Conservation (phyloP, 2,797 vertebrate genomes). For the Phoxinus dragarum region DNA sequence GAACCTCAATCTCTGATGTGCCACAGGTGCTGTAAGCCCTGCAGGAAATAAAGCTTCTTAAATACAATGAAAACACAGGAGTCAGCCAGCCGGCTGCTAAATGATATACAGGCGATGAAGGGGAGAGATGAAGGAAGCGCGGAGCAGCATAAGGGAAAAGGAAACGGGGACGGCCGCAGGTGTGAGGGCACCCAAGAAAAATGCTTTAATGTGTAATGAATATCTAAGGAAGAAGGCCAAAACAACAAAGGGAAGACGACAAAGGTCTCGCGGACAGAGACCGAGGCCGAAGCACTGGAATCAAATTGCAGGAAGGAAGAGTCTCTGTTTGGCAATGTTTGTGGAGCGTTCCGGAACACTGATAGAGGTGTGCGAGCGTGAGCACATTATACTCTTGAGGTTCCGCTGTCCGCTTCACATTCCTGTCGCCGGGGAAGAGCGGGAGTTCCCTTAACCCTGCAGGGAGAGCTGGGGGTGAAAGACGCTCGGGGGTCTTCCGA, state of each 20-base stretch:
- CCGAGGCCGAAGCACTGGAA: conserved; percentile 39
- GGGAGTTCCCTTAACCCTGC: conserved; percentile 51
- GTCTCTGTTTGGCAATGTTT: conserved; percentile 53
- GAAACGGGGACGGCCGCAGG: conserved; percentile 50
- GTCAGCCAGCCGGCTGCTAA: conserved; percentile 25
- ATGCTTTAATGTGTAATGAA: conserved; percentile 48
- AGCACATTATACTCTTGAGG: conserved; percentile 42
- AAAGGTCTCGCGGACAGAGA: conserved; percentile 42
- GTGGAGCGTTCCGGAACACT: conserved; percentile 56
- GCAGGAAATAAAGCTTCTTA: conserved; percentile 41
- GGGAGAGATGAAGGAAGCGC: conserved; percentile 11
- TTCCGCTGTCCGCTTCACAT: conserved; percentile 42
- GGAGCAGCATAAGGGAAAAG: conserved; percentile 12
- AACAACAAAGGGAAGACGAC: conserved; percentile 32
- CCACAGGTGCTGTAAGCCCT: conserved; percentile 43
- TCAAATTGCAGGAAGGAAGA: conserved; percentile 54
- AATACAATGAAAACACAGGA: conserved; percentile 52
- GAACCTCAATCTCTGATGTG: conserved; percentile 31
- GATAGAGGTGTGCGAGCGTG: conserved; percentile 18
- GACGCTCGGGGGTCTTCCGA: conserved; percentile 23
- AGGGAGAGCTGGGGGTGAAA: conserved; percentile 21
- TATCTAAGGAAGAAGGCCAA: conserved; percentile 42
- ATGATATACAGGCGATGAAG: conserved; percentile 35
- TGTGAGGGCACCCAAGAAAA: conserved; percentile 51
- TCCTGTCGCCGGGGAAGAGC: conserved; percentile 49